Conservation (phyloP, 2,113 vertebrate genomes). For the Oreochromis spilurus region DNA sequence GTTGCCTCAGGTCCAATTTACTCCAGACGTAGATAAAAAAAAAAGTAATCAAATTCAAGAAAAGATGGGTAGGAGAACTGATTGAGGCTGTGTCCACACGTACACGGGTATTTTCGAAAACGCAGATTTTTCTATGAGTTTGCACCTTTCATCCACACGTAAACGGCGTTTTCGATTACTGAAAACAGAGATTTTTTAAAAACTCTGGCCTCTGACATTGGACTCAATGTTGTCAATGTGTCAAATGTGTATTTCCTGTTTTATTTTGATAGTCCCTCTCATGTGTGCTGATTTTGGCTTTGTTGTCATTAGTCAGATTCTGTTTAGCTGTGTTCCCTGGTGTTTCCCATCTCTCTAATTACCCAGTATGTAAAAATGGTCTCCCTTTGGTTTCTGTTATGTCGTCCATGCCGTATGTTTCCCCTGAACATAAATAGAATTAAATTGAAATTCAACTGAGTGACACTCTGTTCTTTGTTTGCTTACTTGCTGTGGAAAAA, state of each 20-base stretch:
- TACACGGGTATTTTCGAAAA: no score
- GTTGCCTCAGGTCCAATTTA: background rate
- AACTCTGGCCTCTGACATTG: background rate
- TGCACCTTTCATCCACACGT: no score
- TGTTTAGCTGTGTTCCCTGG: background rate
- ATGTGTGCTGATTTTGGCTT: background rate
- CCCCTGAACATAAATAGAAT: background rate
- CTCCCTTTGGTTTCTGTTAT: background rate
- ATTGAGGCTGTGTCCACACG: background rate
- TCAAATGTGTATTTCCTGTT: background rate
- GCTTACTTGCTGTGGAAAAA: background rate
- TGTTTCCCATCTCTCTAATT: background rate
- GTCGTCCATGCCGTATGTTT: background rate
- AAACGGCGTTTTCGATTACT: no score
- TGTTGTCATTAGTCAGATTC: background rate
- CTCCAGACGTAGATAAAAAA: background rate
- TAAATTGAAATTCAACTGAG: background rate
- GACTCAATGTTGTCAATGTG: background rate
- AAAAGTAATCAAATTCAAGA: background rate
- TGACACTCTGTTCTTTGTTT: background rate
- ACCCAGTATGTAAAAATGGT: background rate
- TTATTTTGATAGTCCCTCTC: background rate
- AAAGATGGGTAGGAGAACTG: background rate
- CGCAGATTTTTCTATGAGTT: no score
- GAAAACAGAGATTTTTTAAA: no score